phyloP scores from a whole-genome alignment of 35 echinoderm and acorn worm species.

The Stichopus chloronotus region DNA sequence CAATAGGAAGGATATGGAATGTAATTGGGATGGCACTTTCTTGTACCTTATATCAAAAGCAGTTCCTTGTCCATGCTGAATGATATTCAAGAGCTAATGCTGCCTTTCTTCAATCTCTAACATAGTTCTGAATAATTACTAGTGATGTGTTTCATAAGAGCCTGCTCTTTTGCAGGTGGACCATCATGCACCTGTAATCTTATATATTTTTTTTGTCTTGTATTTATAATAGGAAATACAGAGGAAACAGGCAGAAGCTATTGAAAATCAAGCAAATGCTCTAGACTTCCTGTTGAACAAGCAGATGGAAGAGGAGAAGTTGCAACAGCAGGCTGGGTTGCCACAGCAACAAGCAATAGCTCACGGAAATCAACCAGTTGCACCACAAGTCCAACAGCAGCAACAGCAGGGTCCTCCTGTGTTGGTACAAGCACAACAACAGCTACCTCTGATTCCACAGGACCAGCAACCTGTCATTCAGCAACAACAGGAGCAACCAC shows the following conservation, averaged over 20 bases:
- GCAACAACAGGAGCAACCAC: slow-evolving; percentile 1
- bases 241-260: slow-evolving; percentile 17
- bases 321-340: slow-evolving; percentile 36
- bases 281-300: slow-evolving; percentile 39
- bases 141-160: too few species aligned
- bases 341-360: slow-evolving; percentile 2
- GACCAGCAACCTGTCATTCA: slow-evolving; percentile 12
- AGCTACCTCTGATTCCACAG: neutral
- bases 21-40: too few species aligned
- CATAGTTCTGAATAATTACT: too few species aligned
- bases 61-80: too few species aligned
- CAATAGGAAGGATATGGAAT: too few species aligned
- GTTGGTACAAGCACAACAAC: neutral
- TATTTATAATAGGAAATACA: slow-evolving; percentile 26
- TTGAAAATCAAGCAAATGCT: slow-evolving; percentile 60
- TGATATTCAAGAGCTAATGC: too few species aligned
- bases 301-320: slow-evolving; percentile 1
- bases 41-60: too few species aligned
- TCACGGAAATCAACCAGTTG: neutral
- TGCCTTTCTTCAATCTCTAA: too few species aligned
- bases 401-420: neutral
- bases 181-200: too few species aligned
- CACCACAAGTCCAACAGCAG: neutral
- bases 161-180: too few species aligned
- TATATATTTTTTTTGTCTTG: neutral